A percentile compares a stretch with the other conserved stretches of the same genome.
Evolutionary conservation across 1,140 invertebrate genomes (phyloP).

Genomic region (Pseudobourletiella spinata): DNA sequence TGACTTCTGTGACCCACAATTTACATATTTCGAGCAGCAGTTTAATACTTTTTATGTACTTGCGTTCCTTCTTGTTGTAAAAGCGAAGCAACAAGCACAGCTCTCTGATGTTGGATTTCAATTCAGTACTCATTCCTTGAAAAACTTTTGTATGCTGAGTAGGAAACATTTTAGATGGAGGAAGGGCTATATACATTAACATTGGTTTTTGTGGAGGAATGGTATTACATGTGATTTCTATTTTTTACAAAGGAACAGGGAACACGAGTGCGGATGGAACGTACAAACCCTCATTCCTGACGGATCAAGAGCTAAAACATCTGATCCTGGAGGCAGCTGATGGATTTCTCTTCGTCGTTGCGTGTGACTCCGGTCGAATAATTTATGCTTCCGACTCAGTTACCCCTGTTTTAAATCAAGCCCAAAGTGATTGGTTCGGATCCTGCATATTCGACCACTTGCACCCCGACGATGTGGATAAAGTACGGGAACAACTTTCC

Average conservation of each 20-base stretch:
- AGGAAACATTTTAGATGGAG: no score
- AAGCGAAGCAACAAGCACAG: no score
- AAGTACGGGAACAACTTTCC: constrained; percentile 94
- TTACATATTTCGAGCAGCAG: no score
- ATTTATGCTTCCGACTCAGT: constrained; percentile 99
- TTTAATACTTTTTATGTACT: no score
- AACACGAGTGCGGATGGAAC: constrained; percentile 88
- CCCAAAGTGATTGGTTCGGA: constrained; percentile 91
- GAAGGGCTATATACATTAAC: no score
- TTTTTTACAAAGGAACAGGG: constrained; percentile 64
- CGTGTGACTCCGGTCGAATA: constrained; percentile 91
- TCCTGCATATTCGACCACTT: constrained; percentile 90
- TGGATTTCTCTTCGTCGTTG: constrained; percentile 97
- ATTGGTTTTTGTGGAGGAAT: no score
- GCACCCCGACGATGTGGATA: constrained; percentile 97
- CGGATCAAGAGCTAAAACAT: constrained; percentile 98
- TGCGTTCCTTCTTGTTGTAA: no score
- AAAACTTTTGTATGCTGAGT: no score
- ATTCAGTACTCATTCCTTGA: no score
- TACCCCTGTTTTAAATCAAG: constrained; percentile 51
- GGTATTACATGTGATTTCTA: no score
- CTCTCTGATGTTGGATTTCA: no score
- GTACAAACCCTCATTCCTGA: constrained; percentile 97
- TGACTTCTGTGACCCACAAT: no score
- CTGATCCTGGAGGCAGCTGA: constrained; percentile 97